A percentile compares a stretch with the other conserved stretches of the same genome.
These are phyloP conservation scores for Venustaconcha ellipsiformis DNA, from an alignment of 1,140 invertebrate genomes.

Conservation along the genomic window DNA sequence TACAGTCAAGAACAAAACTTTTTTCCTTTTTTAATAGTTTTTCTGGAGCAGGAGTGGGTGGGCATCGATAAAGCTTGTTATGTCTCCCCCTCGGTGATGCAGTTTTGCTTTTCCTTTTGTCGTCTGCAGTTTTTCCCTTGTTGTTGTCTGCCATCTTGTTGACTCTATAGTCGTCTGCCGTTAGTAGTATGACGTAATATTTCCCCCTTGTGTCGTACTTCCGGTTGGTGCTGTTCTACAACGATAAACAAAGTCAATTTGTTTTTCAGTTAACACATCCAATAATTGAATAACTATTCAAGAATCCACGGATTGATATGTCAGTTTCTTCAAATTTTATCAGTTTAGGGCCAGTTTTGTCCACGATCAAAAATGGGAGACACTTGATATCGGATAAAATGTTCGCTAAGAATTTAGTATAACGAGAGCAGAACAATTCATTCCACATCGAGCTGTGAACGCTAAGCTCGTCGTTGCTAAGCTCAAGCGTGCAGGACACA, in stretches of 20 bases:
- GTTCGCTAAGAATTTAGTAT: no score
- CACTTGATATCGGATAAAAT: no score
- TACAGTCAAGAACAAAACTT: conserved; percentile 66
- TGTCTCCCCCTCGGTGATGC: conserved; percentile 26
- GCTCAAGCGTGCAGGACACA: no score
- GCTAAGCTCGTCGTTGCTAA: no score
- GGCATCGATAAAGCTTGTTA: conserved; percentile 68
- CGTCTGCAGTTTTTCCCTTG: conserved; percentile 12
- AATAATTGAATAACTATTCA: no score
- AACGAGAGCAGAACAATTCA: no score
- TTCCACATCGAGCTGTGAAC: no score
- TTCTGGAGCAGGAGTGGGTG: conserved; percentile 62
- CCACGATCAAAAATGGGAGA: no score
- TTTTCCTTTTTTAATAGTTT: conserved; percentile 56
- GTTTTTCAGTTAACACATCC: no score
- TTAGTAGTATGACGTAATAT: not conserved
- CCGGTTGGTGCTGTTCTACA: conserved; percentile 25
- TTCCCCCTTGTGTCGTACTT: conserved; percentile 32
- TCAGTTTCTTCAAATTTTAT: no score
- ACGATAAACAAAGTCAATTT: not conserved
- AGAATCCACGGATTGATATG: no score
- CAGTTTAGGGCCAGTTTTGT: no score
- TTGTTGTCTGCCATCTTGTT: conserved; percentile 20
- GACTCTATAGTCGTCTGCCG: not conserved
- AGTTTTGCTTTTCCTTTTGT: not conserved